Evolutionary conservation across 2,888 invertebrate genomes (phyloP).

Genomic region (Serripes groenlandicus): DNA sequence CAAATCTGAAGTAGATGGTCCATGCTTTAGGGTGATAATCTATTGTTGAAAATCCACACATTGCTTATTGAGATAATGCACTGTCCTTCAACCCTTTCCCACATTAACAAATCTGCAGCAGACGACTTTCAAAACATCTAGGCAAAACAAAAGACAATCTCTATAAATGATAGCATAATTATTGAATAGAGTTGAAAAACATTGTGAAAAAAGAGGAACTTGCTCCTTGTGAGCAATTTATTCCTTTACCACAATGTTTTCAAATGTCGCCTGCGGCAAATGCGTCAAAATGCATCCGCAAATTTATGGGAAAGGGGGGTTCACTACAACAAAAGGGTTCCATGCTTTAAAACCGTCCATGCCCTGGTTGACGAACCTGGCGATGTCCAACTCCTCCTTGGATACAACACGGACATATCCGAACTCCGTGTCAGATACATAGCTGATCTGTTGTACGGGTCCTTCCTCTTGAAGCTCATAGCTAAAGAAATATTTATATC

Average conservation of each 20-base stretch:
- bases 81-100: too few relatives aligned
- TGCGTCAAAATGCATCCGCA: not conserved
- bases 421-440: conserved; percentile 80
- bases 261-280: not conserved
- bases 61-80: too few relatives aligned
- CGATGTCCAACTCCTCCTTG: conserved; percentile 71
- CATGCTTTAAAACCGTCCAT: not conserved
- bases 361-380: conserved; percentile 56
- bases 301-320: not conserved
- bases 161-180: too few relatives aligned
- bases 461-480: conserved; percentile 82
- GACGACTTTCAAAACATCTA: too few relatives aligned
- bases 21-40: too few relatives aligned
- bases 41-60: too few relatives aligned
- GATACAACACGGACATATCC: conserved; percentile 78
- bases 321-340: too few relatives aligned
- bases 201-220: not conserved
- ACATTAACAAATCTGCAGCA: too few relatives aligned
- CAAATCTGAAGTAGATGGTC: too few relatives aligned
- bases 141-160: too few relatives aligned
- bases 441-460: conserved; percentile 82
- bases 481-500: too few relatives aligned
- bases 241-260: not conserved
- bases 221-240: not conserved
- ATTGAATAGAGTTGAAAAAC: not conserved